A percentile compares a stretch with the other conserved stretches of the same genome.
Evolutionary conservation across 2,888 invertebrate species (phyloP).

Genomic region (Steinernema hermaphroditum): DNA sequence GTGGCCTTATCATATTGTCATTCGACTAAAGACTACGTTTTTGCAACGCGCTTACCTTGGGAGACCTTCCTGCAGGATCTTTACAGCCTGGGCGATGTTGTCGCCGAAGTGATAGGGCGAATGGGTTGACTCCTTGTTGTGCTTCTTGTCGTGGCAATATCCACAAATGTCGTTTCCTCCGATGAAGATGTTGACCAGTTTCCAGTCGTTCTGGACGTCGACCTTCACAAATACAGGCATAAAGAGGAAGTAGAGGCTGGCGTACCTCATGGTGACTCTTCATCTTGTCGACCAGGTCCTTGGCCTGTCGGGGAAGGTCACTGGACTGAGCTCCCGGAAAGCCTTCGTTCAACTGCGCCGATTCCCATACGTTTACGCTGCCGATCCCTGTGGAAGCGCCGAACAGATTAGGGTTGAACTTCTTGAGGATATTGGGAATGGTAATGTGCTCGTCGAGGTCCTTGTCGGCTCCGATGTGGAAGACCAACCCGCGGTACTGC

Average conservation of each 20-base stretch:
- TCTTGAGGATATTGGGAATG: slow-evolving; percentile 73
- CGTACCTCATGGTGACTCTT: slow-evolving; percentile 46
- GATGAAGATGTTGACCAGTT: slow-evolving; percentile 58
- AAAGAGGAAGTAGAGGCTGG: neutral
- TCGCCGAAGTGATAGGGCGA: slow-evolving; percentile 43
- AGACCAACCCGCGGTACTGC: slow-evolving; percentile 56
- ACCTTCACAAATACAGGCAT: slow-evolving; percentile 30
- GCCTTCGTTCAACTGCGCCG: slow-evolving; percentile 48
- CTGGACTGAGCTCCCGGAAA: slow-evolving; percentile 53
- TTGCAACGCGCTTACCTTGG: slow-evolving; percentile 39
- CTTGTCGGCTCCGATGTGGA: slow-evolving; percentile 54
- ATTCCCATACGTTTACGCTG: slow-evolving; percentile 55
- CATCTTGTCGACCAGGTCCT: slow-evolving; percentile 48
- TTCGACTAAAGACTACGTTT: too few species aligned
- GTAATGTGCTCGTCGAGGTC: slow-evolving; percentile 52
- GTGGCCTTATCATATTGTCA: too few species aligned
- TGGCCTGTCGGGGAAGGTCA: slow-evolving; percentile 50
- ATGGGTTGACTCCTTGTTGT: slow-evolving; percentile 39
- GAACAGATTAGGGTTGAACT: slow-evolving; percentile 75
- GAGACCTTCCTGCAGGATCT: slow-evolving; percentile 51
- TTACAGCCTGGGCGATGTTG: slow-evolving; percentile 47
- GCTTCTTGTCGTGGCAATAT: slow-evolving; percentile 43
- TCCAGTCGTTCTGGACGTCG: slow-evolving; percentile 56
- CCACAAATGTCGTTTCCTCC: slow-evolving; percentile 59
- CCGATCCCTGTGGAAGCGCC: slow-evolving; percentile 66